Evolutionary conservation across 1,140 invertebrate genomes (phyloP), one percentile per base, ranked within the genome.

Genomic region (Aphidius gifuensis): DNA sequence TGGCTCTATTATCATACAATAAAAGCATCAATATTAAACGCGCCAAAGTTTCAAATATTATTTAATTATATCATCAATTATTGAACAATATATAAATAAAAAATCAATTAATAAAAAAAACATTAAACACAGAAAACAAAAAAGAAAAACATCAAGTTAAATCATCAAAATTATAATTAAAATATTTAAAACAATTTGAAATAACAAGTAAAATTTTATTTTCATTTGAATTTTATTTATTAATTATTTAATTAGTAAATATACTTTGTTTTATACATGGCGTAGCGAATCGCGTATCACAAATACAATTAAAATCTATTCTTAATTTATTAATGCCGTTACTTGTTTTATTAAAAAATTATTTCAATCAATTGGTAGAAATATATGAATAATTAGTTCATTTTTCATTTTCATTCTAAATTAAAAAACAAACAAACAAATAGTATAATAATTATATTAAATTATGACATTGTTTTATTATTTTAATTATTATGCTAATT

Each of bases 271-370:
- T 61, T 61, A 61, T 55, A 61, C 50, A 61, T 61, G 60, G 60
- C 60, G 60, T 43, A 61, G 60, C 58, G 48, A 21, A 59, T 61
- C 50, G 53, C 60, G 55, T 61, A 61, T 61, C 60, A 61, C 60
- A 61, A 55, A 61, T 55, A 61, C 60, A 61, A 45, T 55, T 45
- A 46, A 47, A 9, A 46, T 46, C 3, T 56, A 21, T 23, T 1
- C 39, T 51, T 39, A n/a, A 38, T n/a, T 60, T 60, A 16, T 16
- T 42, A 43, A 50, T 60, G 38, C 32, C 38, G 11, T 42, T 43
- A 8, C 43, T 49, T 60, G 39, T 42, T 16, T 16, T 60, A 51
- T 9, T 9, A 9, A n/a, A 50, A 49, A 21, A 42, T 16, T 16
- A 39, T 21, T 60, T 60, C 16, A 60, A 21, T 42, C 42, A 54